Percentiles rank a stretch among this genome's conserved stretches.
These are phyloP conservation scores for Gallinago stenura DNA, from an alignment of 2,797 vertebrate genomes.

Conservation along the genomic window DNA sequence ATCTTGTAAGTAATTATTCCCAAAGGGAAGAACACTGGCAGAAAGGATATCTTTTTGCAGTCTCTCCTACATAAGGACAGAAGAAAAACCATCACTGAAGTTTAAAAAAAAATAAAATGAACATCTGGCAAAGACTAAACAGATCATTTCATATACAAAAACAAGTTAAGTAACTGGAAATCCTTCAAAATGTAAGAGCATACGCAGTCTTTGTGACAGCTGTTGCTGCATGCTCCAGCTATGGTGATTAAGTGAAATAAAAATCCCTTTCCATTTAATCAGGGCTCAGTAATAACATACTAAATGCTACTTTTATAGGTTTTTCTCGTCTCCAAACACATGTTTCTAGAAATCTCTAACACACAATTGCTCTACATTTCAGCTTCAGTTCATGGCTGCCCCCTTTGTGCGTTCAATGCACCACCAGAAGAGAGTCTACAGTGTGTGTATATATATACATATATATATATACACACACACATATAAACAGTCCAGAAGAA, in stretches of 20 bases:
- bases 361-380: background rate
- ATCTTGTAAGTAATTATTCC: background rate
- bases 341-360: background rate
- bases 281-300: background rate
- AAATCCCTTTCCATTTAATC: background rate
- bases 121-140: slow-evolving; percentile 9
- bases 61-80: background rate
- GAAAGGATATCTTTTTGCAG: background rate
- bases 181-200: slow-evolving; percentile 1
- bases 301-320: background rate
- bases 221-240: background rate
- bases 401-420: background rate
- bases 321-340: background rate
- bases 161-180: slow-evolving; percentile 20
- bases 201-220: background rate
- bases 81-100: background rate
- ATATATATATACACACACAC: too few relatives aligned
- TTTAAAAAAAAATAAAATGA: background rate
- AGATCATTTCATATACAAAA: background rate
- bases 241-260: background rate
- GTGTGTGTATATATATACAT: background rate
- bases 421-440: background rate
- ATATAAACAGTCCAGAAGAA: background rate
- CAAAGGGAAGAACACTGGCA: background rate
- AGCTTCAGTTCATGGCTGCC: background rate